Percentiles rank a stretch among this genome's conserved stretches.
Evolutionary conservation across 2,797 vertebrate genomes (phyloP).

Genomic region (Phoeniculus purpureus): DNA sequence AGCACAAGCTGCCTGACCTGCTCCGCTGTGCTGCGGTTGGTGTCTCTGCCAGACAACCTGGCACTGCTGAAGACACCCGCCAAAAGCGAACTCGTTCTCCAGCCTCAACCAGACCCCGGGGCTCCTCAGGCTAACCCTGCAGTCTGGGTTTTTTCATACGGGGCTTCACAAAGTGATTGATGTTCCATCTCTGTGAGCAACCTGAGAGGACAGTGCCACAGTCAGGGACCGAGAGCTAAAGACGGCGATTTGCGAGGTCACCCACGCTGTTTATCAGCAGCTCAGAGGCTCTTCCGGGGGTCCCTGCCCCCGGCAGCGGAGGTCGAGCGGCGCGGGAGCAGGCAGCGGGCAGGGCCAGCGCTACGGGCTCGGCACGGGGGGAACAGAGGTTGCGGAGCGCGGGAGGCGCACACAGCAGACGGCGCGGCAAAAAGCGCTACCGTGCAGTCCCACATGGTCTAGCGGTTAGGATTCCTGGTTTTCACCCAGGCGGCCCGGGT

Average conservation of each 20-base stretch:
- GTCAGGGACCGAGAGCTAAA: not conserved
- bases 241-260: rapidly evolving
- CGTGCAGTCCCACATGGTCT: constrained; percentile 90
- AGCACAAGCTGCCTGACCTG: rapidly evolving
- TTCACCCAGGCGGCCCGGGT: constrained; percentile 78
- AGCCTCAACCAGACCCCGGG: not conserved
- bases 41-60: not conserved
- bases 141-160: not conserved
- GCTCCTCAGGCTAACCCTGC: not conserved
- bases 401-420: rapidly evolving
- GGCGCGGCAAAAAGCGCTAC: not conserved
- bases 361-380: not conserved
- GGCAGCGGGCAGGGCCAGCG: not conserved
- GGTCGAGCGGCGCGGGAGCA: too few species aligned
- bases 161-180: not conserved
- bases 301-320: not conserved
- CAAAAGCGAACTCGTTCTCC: not conserved
- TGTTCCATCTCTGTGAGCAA: not conserved
- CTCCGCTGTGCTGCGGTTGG: not conserved
- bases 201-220: not conserved
- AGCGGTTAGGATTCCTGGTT: constrained; percentile 89
- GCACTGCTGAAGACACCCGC: not conserved
- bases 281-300: not conserved
- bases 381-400: not conserved
- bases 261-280: not conserved